A percentile compares a stretch with the other conserved stretches of the same genome.
Evolutionary conservation across 2,113 vertebrate genomes (phyloP).

Genomic region (Hippoglossus stenolepis): DNA sequence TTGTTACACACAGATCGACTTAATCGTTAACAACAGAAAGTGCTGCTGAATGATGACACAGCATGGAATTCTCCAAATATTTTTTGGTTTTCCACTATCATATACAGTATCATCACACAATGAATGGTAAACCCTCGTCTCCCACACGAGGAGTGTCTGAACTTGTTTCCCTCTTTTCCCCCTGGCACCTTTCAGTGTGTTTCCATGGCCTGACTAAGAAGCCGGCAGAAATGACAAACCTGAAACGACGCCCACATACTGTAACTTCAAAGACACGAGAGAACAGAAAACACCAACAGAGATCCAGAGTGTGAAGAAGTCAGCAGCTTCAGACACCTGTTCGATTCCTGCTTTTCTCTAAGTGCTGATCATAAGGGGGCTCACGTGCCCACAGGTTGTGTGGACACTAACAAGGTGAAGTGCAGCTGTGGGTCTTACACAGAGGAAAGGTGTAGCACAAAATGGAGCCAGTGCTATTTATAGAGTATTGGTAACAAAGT

Average conservation of each 20-base stretch:
- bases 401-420: not conserved
- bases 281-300: not conserved
- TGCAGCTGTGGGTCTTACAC: not conserved
- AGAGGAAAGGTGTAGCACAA: not conserved
- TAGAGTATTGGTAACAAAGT: not conserved
- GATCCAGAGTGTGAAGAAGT: not conserved
- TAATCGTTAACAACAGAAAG: not conserved
- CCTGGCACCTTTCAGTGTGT: too few relatives aligned
- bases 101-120: not conserved
- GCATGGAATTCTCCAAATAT: not conserved
- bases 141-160: not conserved
- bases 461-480: not conserved
- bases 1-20: not conserved
- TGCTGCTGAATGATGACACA: not conserved
- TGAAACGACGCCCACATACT: not conserved
- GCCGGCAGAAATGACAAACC: too few relatives aligned
- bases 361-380: not conserved
- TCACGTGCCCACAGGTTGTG: not conserved
- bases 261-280: not conserved
- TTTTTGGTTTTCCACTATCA: too few relatives aligned
- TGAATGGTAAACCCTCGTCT: not conserved
- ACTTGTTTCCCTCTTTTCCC: not conserved
- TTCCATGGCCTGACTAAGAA: too few relatives aligned
- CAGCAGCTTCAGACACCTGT: not conserved
- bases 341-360: not conserved